Conservation (phyloP, 2,888 invertebrate species). For the Stenolophus ochropezus region DNA sequence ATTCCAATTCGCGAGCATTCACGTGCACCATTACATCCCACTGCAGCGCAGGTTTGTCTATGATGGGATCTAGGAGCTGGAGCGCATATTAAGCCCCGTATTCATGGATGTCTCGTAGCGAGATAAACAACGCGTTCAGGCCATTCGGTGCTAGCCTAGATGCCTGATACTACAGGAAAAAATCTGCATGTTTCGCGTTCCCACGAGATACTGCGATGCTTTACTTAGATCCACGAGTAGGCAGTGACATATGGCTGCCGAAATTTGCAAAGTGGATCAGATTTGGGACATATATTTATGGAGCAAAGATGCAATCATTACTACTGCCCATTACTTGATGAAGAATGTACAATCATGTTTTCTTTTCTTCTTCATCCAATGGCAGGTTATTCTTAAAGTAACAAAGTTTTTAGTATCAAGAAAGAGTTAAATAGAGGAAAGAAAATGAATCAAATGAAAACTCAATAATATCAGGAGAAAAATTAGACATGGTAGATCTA, state of each 20-base stretch:
- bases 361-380: too few species aligned
- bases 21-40: constrained; percentile 38
- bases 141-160: constrained; percentile 42
- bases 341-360: too few species aligned
- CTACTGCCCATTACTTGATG: too few species aligned
- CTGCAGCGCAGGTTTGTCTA: constrained; percentile 20
- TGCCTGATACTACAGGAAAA: constrained; percentile 29
- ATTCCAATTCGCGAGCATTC: constrained; percentile 25
- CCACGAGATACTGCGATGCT: constrained; percentile 46
- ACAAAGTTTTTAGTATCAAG: too few species aligned
- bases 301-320: too few species aligned
- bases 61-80: constrained; percentile 6
- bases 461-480: too few species aligned
- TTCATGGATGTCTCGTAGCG: constrained; percentile 57
- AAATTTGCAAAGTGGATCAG: not conserved
- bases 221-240: constrained; percentile 23
- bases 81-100: constrained; percentile 52
- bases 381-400: too few species aligned
- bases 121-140: constrained; percentile 20
- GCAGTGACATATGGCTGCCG: not conserved
- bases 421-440: too few species aligned
- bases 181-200: constrained; percentile 45
- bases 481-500: too few species aligned
- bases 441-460: too few species aligned
- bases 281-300: too few species aligned